phyloP scores from a whole-genome alignment of 1,140 invertebrate genomes.

The Nautilus pompilius region DNA sequence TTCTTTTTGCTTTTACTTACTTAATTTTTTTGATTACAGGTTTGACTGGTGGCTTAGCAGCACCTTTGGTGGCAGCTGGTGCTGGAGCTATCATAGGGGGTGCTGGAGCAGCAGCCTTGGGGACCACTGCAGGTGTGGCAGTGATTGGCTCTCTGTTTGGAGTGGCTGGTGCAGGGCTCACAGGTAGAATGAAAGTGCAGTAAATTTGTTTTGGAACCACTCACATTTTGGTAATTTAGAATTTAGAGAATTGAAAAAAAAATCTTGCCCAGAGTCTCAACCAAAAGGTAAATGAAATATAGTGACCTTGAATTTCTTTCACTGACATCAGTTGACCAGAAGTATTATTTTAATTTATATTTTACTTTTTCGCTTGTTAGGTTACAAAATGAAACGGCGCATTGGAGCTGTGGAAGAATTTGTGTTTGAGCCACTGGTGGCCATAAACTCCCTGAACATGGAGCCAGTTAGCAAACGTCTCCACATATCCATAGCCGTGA shows the following conservation, averaged over 20 bases:
- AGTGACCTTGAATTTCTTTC: too few relatives aligned
- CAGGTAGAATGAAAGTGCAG: too few relatives aligned
- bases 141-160: constrained; percentile 70
- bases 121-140: constrained; percentile 63
- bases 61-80: constrained; percentile 68
- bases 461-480: constrained; percentile 53
- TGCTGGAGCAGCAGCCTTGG: constrained; percentile 62
- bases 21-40: too few relatives aligned
- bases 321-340: too few relatives aligned
- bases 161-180: constrained; percentile 67
- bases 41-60: constrained; percentile 66
- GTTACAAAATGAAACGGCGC: constrained; percentile 71
- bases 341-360: too few relatives aligned
- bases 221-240: too few relatives aligned
- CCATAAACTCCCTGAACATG: constrained; percentile 20
- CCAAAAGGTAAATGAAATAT: too few relatives aligned
- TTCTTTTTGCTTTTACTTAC: too few relatives aligned
- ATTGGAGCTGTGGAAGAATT: constrained; percentile 73
- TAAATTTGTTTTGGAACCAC: too few relatives aligned
- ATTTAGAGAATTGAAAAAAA: too few relatives aligned
- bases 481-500: constrained; percentile 67
- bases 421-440: constrained; percentile 62
- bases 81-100: constrained; percentile 60
- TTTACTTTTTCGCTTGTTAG: too few relatives aligned
- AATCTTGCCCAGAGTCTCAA: too few relatives aligned